A percentile compares a stretch with the other conserved stretches of the same genome.
phyloP scores from a whole-genome alignment of 2,888 invertebrate species.

The Schrankia costaestrigalis region DNA sequence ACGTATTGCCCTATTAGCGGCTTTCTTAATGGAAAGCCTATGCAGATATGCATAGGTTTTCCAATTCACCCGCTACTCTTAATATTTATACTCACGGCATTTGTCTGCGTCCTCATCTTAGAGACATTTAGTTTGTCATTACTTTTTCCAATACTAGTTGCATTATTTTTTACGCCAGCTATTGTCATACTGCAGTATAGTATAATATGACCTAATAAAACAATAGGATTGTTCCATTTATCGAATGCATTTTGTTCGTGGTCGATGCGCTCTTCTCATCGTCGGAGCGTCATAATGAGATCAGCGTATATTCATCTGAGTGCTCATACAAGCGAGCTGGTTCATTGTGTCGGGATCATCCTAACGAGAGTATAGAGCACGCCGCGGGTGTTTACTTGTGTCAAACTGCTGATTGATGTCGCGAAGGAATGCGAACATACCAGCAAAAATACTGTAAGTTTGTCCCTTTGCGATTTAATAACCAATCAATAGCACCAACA shows the following conservation, averaged over 20 bases:
- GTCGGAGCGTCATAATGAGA: conserved; percentile 55
- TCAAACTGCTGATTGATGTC: conserved; percentile 1
- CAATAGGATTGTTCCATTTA: conserved; percentile 57
- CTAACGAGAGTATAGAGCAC: conserved; percentile 39
- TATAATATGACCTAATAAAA: conserved; percentile 31
- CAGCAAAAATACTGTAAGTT: not conserved
- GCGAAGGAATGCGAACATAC: not conserved
- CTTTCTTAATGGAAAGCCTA: no score
- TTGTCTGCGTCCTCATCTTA: no score
- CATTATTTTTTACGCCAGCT: no score
- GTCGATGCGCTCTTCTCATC: conserved; percentile 56
- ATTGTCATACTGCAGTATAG: not conserved
- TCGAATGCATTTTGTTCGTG: conserved; percentile 45
- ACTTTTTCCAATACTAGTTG: no score
- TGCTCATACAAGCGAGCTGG: conserved; percentile 39
- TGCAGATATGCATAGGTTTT: no score
- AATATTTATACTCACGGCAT: no score
- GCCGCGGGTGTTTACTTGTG: conserved; percentile 15
- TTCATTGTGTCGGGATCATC: conserved; percentile 34
- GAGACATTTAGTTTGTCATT: no score
- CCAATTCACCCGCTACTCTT: no score
- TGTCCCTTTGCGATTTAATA: no score
- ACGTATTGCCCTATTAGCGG: no score
- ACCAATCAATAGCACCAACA: no score
- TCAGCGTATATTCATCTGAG: conserved; percentile 48